A percentile compares a stretch with the other conserved stretches of the same genome.
phyloP scores from a whole-genome alignment of 2,113 vertebrate genomes.

The Rhinolophus ferrumequinum region DNA sequence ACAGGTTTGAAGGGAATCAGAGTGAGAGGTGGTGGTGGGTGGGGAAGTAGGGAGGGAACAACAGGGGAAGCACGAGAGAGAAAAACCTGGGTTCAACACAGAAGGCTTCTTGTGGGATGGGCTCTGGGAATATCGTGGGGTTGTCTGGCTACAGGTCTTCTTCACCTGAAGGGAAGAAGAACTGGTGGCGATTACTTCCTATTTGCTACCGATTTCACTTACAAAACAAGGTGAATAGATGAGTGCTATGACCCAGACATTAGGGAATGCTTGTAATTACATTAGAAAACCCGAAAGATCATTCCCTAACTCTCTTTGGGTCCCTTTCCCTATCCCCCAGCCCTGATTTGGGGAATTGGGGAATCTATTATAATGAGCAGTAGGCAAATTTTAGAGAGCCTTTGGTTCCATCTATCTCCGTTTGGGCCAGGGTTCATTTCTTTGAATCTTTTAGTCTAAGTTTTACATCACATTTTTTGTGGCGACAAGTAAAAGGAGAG shows the following conservation, averaged over 20 bases:
- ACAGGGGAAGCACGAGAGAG: neutral
- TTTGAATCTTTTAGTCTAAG: constrained; percentile 40
- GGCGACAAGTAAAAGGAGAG: constrained; percentile 49
- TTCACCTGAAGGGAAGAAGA: neutral
- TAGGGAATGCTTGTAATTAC: neutral
- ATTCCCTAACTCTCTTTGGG: neutral
- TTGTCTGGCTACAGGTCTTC: neutral
- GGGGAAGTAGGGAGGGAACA: neutral
- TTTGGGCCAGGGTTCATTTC: constrained; percentile 10
- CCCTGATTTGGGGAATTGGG: neutral
- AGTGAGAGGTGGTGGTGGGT: neutral
- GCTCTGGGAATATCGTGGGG: neutral
- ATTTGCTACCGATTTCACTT: neutral
- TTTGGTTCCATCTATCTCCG: neutral
- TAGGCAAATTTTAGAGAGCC: neutral
- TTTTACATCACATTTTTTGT: constrained; percentile 61
- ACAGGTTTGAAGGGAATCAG: neutral
- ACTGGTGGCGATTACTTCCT: neutral
- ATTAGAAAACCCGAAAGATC: neutral
- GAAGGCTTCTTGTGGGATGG: neutral
- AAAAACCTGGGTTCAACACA: neutral
- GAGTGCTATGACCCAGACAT: neutral
- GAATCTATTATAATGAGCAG: neutral
- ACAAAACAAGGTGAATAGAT: neutral
- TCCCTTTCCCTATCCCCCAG: neutral